Evolutionary conservation across 2,113 vertebrate genomes (phyloP), one percentile per base, ranked within the genome.

Genomic region (Phalacrocorax carbo): DNA sequence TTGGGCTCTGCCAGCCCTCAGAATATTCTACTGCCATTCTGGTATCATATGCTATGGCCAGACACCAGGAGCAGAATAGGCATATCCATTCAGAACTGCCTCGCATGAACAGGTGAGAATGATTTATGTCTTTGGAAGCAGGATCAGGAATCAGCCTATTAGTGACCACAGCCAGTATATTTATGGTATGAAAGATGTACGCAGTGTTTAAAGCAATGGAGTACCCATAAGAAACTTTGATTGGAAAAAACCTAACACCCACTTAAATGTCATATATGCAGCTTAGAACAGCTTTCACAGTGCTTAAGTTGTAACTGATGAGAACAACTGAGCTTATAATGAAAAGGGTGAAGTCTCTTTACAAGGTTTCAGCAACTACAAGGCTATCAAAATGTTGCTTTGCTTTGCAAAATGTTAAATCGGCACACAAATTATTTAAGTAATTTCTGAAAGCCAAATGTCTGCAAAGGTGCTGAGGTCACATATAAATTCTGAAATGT

Each of bases 401-500:
- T 85, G 51, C 73, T 96, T 93, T 83, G 89, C 88, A 82, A 91
- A 97, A 94, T 76, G 68, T 91, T 80, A 86, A 86, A 65, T 36
- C 51, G 73, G 81, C 38, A 62, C 32, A 29, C 52, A 61, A 95
- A 95, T 95, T 65, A 95, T 94, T 90, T 46, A 68, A 93, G 36
- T 49, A 20, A 70, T 94, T 94, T 82, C 75, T 96, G 71, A 86
- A 92, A 95, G n/a, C 82, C 61, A 71, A 92, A 89, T 68, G 20
- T 34, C 75, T 77, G 83, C 76, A 73, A 32, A 87, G 82, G 38
- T 86, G 80, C 66, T 40, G 72, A 70, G 64, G 60, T 62, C 96
- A 83, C 81, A 87, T 94, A 75, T 91, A 83, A 94, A 94, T 94
- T 60, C 61, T 86, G 90, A 80, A 61, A 44, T 6, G 36, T 54